phyloP scores from a whole-genome alignment of 2,797 vertebrate genomes.

The Acrossocheilus fasciatus region DNA sequence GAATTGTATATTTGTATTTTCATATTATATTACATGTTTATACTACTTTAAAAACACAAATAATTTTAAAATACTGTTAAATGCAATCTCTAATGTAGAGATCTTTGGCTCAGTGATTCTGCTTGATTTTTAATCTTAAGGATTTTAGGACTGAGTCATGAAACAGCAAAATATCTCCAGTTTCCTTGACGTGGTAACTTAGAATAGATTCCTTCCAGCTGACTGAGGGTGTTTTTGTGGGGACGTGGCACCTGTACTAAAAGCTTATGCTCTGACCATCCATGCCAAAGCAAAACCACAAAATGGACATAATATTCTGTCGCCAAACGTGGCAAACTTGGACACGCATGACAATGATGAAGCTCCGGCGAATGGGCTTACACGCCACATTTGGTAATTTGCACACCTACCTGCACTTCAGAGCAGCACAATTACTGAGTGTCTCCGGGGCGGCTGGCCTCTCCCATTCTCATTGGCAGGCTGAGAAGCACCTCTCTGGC shows the following conservation, averaged over 20 bases:
- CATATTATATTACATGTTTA: conserved; percentile 16
- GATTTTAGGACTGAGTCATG: background rate
- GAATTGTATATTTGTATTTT: background rate
- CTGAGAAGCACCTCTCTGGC: conserved; percentile 51
- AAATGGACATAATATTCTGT: conserved; percentile 70
- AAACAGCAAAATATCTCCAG: conserved; percentile 3
- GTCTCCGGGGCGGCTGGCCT: conserved; percentile 72
- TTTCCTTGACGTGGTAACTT: conserved; percentile 9
- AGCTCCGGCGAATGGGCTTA: conserved; percentile 79
- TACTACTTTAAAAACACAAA: background rate
- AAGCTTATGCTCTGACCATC: conserved; percentile 51
- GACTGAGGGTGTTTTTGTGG: conserved; percentile 35
- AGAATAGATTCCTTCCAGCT: conserved; percentile 21
- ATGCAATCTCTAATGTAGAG: background rate
- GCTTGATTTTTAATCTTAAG: background rate
- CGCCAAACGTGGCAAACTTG: conserved; percentile 69
- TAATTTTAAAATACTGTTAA: background rate
- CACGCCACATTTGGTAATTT: conserved; percentile 84
- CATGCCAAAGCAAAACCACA: conserved; percentile 65
- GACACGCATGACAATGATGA: conserved; percentile 77
- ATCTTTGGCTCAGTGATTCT: background rate
- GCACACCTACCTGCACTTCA: conserved; percentile 84
- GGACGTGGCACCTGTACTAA: conserved; percentile 30
- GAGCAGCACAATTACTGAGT: conserved; percentile 79
- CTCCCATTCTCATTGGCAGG: conserved; percentile 52